Base-by-base conservation (phyloP, 2,113 vertebrate genomes). In the Cygnus buccinator region DNA sequence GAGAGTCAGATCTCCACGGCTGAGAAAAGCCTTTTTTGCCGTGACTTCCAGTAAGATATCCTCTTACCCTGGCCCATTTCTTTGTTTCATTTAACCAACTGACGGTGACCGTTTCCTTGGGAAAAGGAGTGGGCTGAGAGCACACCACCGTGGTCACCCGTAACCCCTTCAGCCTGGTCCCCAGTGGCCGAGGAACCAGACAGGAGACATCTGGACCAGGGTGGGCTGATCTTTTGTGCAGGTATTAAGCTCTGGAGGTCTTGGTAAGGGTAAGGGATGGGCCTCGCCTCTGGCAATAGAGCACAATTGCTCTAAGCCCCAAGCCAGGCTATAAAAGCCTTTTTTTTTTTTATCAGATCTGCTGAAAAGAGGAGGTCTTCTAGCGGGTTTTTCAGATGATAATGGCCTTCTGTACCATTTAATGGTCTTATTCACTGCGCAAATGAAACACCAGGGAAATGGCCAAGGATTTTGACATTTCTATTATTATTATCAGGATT, bases 301-400 rank as follows among this genome's bases (percentile, higher is more conserved):
- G 17, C 23, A 55, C 23, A 46, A 44, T n/a, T 4, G 1, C 44
- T 66, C 0, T 74, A 73, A 65, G 28, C 37, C 31, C 65, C 35
- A 25, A 54, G 46, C 15, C 73, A 9, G 5, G 4, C 72, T 76
- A n/a, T 15, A 66, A 74, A 61, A 48, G 16, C 41, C 4, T 0
- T 39, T 15, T 0, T 39, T 39, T 48, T 6, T 48, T 76, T 76
- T 61, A 8, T 48, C 1, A 1, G 7, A 20, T 2, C 0, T 39
- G 44, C 57, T 73, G 58, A 58, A 70, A 58, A 41, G 10, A 11
- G 19, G 18, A 66, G 29, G 7, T 65, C 33, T 74, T 70, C 25
- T 10, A 28, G 44, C 44, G 17, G 2, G 6, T 39, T 46, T 68
- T 80, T 66, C 46, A 76, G 22, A 6, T 77, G 50, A 14, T 43